Base-by-base conservation (phyloP, 1,140 invertebrate genomes). In the Drosophila insularis region DNA sequence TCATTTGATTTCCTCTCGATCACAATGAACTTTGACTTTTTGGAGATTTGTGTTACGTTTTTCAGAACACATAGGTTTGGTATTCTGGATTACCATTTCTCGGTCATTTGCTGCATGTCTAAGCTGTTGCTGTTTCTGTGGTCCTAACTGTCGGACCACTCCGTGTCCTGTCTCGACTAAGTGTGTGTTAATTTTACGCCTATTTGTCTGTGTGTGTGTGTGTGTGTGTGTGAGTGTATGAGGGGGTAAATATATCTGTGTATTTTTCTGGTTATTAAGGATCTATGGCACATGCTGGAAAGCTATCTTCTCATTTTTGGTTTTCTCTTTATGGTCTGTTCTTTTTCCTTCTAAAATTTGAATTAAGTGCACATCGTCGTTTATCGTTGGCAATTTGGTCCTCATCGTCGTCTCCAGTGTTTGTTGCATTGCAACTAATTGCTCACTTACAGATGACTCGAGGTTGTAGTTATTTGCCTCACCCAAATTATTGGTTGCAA, bases 401-500 rank as follows among this genome's bases (percentile, higher is more conserved):
- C 27, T 31, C 27, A 13, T 43, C 32, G 46, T 61, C 37, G 14
- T 23, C 62, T 59, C 66, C 69, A 80, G 82, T 80, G 80, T 80
- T 87, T 87, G 87, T 87, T 87, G 87, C 80, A 82, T 87, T 82
- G 68, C 73, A 72, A 75, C 79, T 87, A 87, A 87, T 87, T 87
- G 84, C 80, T 87, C 84, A 89, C 77, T 87, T 82, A 80, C 76
- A 82, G 76, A 23, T 40, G 17, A 32, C 60, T 61, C 43, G 21
- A 64, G 68, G 50, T 32, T 65, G 62, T 56, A 39, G 71, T 21
- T 39, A 63, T 55, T 32, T 32, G 6, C 32, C 55, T 10, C 11
- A 39, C 61, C 46, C 54, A 81, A 72, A 86, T 86, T 79, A 81
- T 81, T 79, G 79, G 61, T 55, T 68, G 61, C 58, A 59, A 32